Percentiles rank a stretch among this genome's conserved stretches.
Evolutionary conservation across 2,888 invertebrate species (phyloP).

Genomic region (Lasioglossum pauxillum): DNA sequence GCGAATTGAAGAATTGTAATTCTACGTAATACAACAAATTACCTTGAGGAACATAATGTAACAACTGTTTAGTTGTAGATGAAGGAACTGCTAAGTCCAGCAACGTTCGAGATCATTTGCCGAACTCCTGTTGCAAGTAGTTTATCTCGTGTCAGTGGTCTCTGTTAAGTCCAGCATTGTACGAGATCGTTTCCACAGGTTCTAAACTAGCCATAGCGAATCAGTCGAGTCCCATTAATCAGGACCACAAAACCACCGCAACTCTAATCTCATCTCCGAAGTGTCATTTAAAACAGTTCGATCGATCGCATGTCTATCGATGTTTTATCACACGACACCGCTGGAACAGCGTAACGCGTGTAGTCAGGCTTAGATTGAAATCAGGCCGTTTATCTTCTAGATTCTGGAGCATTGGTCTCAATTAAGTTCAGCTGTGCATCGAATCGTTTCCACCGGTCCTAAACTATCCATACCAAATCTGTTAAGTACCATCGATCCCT

Average conservation of each 20-base stretch:
- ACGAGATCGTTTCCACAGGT: not conserved
- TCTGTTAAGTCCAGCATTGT: not conserved
- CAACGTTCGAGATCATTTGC: not conserved
- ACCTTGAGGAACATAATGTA: not conserved
- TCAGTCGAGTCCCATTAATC: not conserved
- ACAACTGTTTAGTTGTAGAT: not conserved
- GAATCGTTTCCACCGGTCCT: not conserved
- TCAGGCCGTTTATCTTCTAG: not conserved
- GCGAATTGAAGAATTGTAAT: too few relatives aligned
- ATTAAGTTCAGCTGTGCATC: not conserved
- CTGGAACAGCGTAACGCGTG: not conserved
- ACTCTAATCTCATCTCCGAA: not conserved
- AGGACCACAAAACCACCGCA: not conserved
- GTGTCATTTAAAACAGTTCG: not conserved
- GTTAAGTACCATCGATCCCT: not conserved
- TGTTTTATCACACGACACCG: not conserved
- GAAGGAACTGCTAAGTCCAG: not conserved
- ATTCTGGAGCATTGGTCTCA: not conserved
- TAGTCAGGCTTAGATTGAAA: not conserved
- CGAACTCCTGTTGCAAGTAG: not conserved
- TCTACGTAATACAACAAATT: not conserved
- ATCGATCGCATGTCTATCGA: not conserved
- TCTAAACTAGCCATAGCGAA: not conserved
- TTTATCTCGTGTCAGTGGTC: not conserved
- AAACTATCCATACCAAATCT: slow-evolving; percentile 10